These are phyloP conservation scores for Cinclus mexicanus DNA, from an alignment of 2,113 vertebrate species.

Conservation along the genomic window DNA sequence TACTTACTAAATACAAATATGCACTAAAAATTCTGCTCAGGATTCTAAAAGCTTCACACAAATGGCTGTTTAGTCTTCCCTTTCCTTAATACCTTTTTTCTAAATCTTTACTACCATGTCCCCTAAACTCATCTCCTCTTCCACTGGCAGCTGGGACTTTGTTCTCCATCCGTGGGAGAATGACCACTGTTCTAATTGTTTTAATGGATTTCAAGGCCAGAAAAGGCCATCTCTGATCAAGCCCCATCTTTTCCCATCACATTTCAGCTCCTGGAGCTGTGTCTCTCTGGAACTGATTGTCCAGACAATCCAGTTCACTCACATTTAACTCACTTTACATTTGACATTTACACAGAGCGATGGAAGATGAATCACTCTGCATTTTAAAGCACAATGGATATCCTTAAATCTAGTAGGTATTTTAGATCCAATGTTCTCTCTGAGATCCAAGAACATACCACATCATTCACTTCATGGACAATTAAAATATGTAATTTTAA, in stretches of 20 bases:
- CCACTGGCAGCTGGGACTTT: background rate
- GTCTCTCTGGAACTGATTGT: background rate
- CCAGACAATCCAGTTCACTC: background rate
- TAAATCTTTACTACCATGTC: background rate
- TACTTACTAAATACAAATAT: background rate
- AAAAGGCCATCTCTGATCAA: background rate
- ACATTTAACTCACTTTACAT: background rate
- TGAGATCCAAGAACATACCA: background rate
- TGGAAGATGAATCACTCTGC: background rate
- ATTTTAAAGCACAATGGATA: constrained; percentile 7
- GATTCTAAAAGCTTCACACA: background rate
- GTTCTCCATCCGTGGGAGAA: background rate
- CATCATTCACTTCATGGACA: constrained; percentile 43
- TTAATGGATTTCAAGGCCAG: background rate
- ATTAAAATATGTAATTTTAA: constrained; percentile 66
- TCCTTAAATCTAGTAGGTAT: constrained; percentile 27
- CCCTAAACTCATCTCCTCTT: background rate
- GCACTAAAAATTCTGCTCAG: background rate
- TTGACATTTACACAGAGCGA: background rate
- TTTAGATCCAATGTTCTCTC: background rate
- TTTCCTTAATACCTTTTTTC: background rate
- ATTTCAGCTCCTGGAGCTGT: background rate
- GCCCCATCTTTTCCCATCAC: background rate
- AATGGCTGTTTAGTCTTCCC: background rate
- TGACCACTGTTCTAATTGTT: background rate